phyloP scores from a whole-genome alignment of 2,888 invertebrate species.

The Macrophya annulata region DNA sequence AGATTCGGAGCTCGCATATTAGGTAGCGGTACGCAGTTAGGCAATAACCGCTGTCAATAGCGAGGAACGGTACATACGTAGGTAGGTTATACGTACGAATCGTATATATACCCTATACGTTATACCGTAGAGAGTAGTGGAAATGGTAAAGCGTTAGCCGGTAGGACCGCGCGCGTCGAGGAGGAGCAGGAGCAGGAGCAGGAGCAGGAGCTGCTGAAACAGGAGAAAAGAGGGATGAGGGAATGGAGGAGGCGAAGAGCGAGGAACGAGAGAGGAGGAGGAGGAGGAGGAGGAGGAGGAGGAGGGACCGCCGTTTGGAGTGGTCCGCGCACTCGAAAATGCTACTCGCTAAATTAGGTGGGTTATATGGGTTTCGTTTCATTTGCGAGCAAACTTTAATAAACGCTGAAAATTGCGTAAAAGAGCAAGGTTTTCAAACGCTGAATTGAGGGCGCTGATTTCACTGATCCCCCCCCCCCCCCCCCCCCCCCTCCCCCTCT shows the following conservation, averaged over 20 bases:
- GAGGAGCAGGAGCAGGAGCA: not conserved
- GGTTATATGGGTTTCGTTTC: conserved; percentile 80
- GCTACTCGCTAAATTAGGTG: conserved; percentile 80
- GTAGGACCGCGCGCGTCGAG: conserved; percentile 20
- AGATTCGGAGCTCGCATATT: conserved; percentile 78
- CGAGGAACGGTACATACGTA: conserved; percentile 59
- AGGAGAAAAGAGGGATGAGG: not conserved
- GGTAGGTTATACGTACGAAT: not conserved
- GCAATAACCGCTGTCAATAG: conserved; percentile 80
- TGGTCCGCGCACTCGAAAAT: conserved; percentile 79
- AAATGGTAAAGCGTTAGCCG: conserved; percentile 11
- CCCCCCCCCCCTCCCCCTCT: not conserved
- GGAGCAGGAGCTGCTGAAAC: not conserved
- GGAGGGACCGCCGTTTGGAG: conserved; percentile 68
- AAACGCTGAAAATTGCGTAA: conserved; percentile 80
- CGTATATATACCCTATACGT: not conserved
- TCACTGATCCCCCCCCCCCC: conserved; percentile 52
- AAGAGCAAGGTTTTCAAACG: conserved; percentile 80
- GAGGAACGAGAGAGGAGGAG: not conserved
- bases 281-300: not conserved
- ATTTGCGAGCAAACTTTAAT: conserved; percentile 80
- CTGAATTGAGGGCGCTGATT: conserved; percentile 62
- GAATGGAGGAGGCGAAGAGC: not conserved
- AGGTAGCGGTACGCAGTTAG: conserved; percentile 80
- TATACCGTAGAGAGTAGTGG: not conserved